phyloP scores from a whole-genome alignment of 2,113 vertebrate species.

The Prolemur simus region DNA sequence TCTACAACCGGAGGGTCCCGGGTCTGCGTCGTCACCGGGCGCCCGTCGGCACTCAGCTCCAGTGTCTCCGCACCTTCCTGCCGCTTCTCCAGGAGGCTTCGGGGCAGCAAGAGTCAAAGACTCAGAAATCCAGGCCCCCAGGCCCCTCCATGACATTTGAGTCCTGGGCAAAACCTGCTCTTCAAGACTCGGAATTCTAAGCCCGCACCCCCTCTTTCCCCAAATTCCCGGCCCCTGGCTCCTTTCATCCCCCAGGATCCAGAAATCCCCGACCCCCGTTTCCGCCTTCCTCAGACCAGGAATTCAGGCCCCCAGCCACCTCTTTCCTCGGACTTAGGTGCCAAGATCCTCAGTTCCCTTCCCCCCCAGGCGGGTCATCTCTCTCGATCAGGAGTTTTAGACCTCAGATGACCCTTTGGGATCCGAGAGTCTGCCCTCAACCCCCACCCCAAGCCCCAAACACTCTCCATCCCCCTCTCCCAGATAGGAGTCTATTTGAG shows the following conservation, averaged over 20 bases:
- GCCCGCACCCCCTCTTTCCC: not conserved
- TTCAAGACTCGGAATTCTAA: not conserved
- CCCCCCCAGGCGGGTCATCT: conserved; percentile 76
- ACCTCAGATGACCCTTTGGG: not conserved
- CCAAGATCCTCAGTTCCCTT: not conserved
- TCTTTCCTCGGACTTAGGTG: not conserved
- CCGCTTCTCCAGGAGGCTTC: conserved; percentile 90
- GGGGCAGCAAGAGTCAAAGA: not conserved
- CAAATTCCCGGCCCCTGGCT: not conserved
- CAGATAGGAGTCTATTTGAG: conserved; percentile 65
- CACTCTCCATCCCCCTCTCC: not conserved
- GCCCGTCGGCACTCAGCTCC: conserved; percentile 89
- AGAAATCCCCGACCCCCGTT: not conserved
- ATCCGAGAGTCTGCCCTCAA: not conserved
- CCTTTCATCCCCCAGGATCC: not conserved
- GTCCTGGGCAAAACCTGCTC: not conserved
- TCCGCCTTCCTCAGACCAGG: not conserved
- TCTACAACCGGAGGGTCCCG: conserved; percentile 91
- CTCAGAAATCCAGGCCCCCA: not conserved
- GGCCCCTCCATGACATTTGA: not conserved
- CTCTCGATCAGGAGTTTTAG: not conserved
- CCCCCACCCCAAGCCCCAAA: not conserved
- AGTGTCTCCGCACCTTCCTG: conserved; percentile 92
- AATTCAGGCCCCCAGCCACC: not conserved
- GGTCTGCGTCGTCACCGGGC: conserved; percentile 74